phyloP scores from a whole-genome alignment of 1,140 invertebrate genomes.

The Eciton burchellii region DNA sequence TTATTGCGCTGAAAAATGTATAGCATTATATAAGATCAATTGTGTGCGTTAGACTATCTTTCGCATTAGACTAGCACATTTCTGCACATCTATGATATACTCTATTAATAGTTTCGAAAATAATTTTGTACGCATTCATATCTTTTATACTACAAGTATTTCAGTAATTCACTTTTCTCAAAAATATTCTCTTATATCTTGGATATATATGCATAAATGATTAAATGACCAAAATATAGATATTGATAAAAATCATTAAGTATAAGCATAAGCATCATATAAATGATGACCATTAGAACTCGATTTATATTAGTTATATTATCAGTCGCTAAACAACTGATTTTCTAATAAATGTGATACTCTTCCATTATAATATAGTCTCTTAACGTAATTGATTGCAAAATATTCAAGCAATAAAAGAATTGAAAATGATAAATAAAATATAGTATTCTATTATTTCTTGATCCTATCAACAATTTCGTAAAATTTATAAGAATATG shows the following conservation, averaged over 20 bases:
- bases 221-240: neutral
- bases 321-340: neutral
- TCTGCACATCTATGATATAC: neutral
- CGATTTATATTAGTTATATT: neutral
- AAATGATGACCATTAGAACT: constrained; percentile 18
- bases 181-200: neutral
- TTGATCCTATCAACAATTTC: constrained; percentile 15
- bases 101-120: constrained; percentile 32
- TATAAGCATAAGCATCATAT: constrained; percentile 33
- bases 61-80: no score
- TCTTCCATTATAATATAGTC: neutral
- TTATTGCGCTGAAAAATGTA: constrained; percentile 21
- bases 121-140: constrained; percentile 47
- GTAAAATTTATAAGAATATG: constrained; percentile 45
- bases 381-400: neutral
- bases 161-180: neutral
- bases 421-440: constrained; percentile 18
- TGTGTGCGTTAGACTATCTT: constrained; percentile 22
- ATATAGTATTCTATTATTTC: neutral
- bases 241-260: constrained; percentile 23
- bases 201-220: neutral
- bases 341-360: constrained; percentile 14
- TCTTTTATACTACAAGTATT: constrained; percentile 24
- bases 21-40: constrained; percentile 38
- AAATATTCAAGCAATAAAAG: constrained; percentile 5